Evolutionary conservation across 2,113 vertebrate genomes (phyloP).

Genomic region (Mormyrus iriodes): DNA sequence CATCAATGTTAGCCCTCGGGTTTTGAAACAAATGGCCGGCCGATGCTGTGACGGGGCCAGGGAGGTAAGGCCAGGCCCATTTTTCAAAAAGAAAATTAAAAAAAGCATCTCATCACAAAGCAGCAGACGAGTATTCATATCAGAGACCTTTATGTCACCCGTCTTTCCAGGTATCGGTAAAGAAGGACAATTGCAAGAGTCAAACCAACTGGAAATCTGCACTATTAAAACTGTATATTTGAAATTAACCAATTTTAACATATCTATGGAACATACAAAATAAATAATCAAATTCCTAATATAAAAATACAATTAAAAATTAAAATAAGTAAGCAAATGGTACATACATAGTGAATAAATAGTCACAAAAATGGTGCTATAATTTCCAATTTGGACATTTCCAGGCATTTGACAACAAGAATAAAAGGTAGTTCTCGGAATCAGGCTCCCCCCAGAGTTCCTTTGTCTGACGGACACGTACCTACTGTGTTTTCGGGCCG

Average conservation of each 20-base stretch:
- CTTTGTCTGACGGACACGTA: background rate
- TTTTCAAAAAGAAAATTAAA: conserved; percentile 2
- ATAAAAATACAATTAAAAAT: background rate
- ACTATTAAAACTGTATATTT: background rate
- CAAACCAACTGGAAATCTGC: background rate
- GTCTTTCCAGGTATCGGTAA: background rate
- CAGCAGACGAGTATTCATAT: background rate
- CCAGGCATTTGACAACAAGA: background rate
- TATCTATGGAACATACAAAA: background rate
- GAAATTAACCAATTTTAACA: background rate
- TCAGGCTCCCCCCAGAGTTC: background rate
- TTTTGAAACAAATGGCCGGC: conserved; percentile 9
- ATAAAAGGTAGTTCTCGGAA: background rate
- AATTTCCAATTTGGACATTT: background rate
- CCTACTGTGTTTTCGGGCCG: conserved; percentile 15
- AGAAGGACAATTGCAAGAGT: background rate
- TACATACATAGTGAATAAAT: background rate
- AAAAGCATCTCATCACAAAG: background rate
- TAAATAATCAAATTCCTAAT: background rate
- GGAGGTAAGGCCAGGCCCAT: background rate
- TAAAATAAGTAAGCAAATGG: background rate
- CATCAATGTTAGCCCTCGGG: background rate
- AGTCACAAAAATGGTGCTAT: background rate
- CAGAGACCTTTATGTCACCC: background rate
- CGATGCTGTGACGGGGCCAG: background rate